A percentile compares a stretch with the other conserved stretches of the same genome.
Evolutionary conservation across 2,888 invertebrate genomes (phyloP).

Genomic region (Eupithecia dodoneata): DNA sequence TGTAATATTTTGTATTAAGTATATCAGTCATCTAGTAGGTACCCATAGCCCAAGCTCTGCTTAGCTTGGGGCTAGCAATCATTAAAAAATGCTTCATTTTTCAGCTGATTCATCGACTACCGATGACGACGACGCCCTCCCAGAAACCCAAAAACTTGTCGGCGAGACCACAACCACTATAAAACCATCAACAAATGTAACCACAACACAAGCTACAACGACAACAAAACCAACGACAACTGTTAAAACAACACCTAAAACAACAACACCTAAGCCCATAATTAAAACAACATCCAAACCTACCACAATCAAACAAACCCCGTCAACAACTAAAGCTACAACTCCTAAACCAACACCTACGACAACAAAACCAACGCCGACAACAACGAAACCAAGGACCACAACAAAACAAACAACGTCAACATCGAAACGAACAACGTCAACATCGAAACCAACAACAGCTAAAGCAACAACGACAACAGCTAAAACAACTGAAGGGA

Average conservation of each 20-base stretch:
- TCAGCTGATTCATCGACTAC: constrained; percentile 11
- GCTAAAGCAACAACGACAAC: not conserved
- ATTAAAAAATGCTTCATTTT: not conserved
- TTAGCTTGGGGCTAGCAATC: too few species aligned
- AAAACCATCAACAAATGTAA: constrained; percentile 38
- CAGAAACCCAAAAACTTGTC: constrained; percentile 61
- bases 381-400: not conserved
- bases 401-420: not conserved
- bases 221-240: constrained; percentile 30
- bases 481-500: not conserved
- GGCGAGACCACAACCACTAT: constrained; percentile 46
- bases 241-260: constrained; percentile 17
- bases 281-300: not conserved
- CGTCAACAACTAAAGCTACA: not conserved
- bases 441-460: not conserved
- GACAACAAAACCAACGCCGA: not conserved
- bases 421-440: not conserved
- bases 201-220: constrained; percentile 28
- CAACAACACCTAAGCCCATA: constrained; percentile 32
- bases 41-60: too few species aligned
- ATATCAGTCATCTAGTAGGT: too few species aligned
- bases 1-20: too few species aligned
- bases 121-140: constrained; percentile 37
- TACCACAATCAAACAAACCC: not conserved
- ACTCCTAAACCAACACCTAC: not conserved